These are phyloP conservation scores for Sitodiplosis mosellana DNA, from an alignment of 1,140 invertebrate species.

Conservation along the genomic window DNA sequence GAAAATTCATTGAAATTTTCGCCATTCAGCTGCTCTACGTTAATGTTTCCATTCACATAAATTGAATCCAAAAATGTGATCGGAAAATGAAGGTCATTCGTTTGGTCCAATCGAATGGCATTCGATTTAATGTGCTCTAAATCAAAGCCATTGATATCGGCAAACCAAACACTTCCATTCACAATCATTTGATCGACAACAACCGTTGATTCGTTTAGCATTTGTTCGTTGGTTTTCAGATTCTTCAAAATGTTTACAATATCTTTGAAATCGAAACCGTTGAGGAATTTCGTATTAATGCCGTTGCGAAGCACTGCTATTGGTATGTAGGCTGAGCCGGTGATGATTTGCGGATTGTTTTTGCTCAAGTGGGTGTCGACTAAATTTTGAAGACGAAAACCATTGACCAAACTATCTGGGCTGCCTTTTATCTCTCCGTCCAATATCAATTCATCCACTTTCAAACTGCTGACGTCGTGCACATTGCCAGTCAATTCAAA, in stretches of 20 bases:
- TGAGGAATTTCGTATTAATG: neutral
- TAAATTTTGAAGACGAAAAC: neutral
- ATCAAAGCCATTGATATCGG: neutral
- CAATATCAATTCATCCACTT: neutral
- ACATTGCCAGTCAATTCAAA: neutral
- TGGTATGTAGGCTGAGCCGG: neutral
- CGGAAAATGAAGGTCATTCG: neutral
- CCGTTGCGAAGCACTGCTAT: neutral
- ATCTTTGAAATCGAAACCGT: neutral
- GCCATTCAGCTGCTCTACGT: neutral
- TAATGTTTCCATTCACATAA: neutral
- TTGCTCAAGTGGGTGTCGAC: neutral
- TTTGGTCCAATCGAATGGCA: neutral
- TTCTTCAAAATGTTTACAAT: neutral
- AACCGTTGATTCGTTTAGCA: too few species aligned
- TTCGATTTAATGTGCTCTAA: neutral
- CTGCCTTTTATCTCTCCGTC: neutral
- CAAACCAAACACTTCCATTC: neutral
- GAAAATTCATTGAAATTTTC: neutral
- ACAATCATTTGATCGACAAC: neutral
- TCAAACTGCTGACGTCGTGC: neutral
- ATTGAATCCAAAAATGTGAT: constrained; percentile 1
- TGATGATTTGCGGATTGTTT: neutral
- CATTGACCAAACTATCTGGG: neutral
- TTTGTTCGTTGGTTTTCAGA: too few species aligned